Conservation (phyloP, 2,888 invertebrate genomes). For the Leptopterna dolabrata region DNA sequence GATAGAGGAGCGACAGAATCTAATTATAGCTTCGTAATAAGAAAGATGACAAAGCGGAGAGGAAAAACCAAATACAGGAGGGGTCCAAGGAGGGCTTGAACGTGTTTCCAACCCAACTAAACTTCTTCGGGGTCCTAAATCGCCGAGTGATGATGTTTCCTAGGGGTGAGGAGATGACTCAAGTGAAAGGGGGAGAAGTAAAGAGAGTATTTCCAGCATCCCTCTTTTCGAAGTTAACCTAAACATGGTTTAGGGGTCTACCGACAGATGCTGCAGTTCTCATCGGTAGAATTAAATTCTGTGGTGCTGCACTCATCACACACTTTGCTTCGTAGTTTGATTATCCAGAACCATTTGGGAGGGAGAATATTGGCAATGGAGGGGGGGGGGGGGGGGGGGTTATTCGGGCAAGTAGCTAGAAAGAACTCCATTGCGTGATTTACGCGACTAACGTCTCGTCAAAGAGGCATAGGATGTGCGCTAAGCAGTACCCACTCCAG, state of each 20-base stretch:
- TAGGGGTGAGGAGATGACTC: neutral
- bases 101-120: neutral
- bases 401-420: too few species aligned
- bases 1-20: neutral
- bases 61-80: neutral
- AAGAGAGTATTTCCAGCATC: neutral
- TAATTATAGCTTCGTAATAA: neutral
- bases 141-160: neutral
- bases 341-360: too few species aligned
- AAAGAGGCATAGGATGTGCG: too few species aligned
- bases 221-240: neutral
- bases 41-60: constrained; percentile 3
- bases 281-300: too few species aligned
- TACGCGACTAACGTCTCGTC: too few species aligned
- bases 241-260: neutral
- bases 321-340: too few species aligned
- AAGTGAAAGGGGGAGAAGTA: neutral
- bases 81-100: neutral
- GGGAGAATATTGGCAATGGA: too few species aligned
- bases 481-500: too few species aligned
- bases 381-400: too few species aligned
- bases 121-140: neutral
- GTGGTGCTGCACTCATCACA: too few species aligned
- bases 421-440: too few species aligned
- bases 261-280: neutral